phyloP scores from a whole-genome alignment of 1,140 invertebrate genomes.

The Nebria ingens region DNA sequence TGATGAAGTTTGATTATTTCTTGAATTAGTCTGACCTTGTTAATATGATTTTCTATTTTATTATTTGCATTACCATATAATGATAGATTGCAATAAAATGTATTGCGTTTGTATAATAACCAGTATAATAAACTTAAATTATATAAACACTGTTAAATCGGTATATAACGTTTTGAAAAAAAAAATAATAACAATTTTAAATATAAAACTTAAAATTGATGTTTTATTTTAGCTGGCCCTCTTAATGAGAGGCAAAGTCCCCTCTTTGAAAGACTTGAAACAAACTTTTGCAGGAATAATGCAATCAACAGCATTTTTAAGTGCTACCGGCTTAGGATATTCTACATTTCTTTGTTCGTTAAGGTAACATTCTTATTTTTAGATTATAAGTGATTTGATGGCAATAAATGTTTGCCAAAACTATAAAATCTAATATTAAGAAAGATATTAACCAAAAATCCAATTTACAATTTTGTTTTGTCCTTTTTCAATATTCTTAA shows the following conservation, averaged over 20 bases:
- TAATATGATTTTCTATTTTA: conserved; percentile 6
- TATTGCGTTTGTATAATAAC: no score
- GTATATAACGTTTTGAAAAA: not conserved
- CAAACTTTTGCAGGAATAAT: conserved; percentile 55
- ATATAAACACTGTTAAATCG: conserved; percentile 2
- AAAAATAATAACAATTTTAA: not conserved
- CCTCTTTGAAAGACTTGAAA: conserved; percentile 48
- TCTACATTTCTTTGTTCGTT: conserved; percentile 56
- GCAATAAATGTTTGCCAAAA: not conserved
- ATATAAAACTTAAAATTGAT: not conserved
- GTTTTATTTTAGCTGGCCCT: conserved; percentile 49
- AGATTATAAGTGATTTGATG: conserved; percentile 8
- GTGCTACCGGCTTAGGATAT: conserved; percentile 61
- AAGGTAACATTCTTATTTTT: no score
- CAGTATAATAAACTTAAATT: conserved; percentile 11
- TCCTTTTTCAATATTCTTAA: no score
- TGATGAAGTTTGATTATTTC: no score
- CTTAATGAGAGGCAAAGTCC: conserved; percentile 54
- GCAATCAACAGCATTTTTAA: conserved; percentile 66
- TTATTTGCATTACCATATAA: not conserved
- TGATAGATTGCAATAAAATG: not conserved
- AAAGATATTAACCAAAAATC: no score
- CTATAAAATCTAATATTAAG: no score
- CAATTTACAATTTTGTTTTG: no score
- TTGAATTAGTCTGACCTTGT: no score